Evolutionary conservation across 1,140 invertebrate species (phyloP).

Genomic region (Scaptomyza montana): DNA sequence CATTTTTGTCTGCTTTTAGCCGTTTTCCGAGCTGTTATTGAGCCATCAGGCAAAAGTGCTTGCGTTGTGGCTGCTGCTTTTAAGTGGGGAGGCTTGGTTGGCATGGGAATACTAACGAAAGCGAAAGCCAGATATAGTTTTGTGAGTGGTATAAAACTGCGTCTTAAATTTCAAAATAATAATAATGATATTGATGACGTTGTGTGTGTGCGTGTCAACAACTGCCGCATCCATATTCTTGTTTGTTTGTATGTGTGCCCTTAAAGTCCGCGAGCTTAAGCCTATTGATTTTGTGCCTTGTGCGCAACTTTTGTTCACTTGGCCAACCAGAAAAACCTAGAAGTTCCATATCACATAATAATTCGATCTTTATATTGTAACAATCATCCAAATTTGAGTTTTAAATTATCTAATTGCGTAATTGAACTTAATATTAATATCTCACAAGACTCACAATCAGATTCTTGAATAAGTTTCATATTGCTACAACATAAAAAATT

Average conservation of each 20-base stretch:
- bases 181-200: constrained; percentile 9
- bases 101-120: background rate
- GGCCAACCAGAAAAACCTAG: no score
- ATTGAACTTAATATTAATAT: no score
- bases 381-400: no score
- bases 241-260: background rate
- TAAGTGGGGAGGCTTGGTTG: background rate
- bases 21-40: constrained; percentile 15
- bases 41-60: constrained; percentile 16
- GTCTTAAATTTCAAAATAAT: constrained; percentile 27
- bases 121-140: background rate
- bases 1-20: background rate
- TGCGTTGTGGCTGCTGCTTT: background rate
- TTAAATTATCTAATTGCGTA: no score
- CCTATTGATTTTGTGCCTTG: constrained; percentile 14
- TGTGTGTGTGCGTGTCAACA: constrained; percentile 7
- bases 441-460: no score
- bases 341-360: background rate
- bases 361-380: no score
- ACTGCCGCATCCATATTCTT: background rate
- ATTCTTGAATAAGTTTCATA: no score
- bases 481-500: no score
- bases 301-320: background rate
- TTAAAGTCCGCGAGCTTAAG: background rate
- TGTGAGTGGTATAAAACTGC: background rate